Percentiles rank a stretch among this genome's conserved stretches.
Evolutionary conservation across 37 sponge, comb jelly and placozoan genomes (phyloP).

Genomic region (Corticium candelabrum): DNA sequence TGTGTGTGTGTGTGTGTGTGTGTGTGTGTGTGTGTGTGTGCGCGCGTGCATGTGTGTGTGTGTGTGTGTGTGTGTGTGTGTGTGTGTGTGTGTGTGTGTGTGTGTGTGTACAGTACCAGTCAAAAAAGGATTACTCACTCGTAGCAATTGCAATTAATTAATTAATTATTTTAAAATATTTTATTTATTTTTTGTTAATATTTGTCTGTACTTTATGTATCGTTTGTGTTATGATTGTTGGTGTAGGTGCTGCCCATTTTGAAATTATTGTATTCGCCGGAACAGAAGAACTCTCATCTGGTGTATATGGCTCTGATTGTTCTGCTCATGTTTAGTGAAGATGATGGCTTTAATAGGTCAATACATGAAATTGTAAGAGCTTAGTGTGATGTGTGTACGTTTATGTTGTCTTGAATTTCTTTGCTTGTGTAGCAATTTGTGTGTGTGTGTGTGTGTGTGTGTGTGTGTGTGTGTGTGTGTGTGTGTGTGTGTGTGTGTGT

Average conservation of each 20-base stretch:
- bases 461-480: slow-evolving; percentile 36
- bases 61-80: slow-evolving; percentile 2
- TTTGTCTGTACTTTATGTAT: too few species aligned
- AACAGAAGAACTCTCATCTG: slow-evolving; percentile 65
- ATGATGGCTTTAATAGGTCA: slow-evolving; percentile 80
- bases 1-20: slow-evolving; percentile 2
- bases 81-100: slow-evolving; percentile 5
- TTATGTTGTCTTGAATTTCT: neutral
- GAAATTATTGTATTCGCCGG: slow-evolving; percentile 52
- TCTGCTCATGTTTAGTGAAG: slow-evolving; percentile 91
- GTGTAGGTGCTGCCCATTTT: slow-evolving; percentile 62
- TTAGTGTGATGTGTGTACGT: neutral
- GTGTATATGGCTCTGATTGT: slow-evolving; percentile 92
- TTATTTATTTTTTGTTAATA: too few species aligned
- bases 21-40: slow-evolving; percentile 6
- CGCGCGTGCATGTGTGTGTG: neutral
- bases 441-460: slow-evolving; percentile 26
- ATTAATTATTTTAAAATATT: too few species aligned
- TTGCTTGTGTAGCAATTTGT: neutral
- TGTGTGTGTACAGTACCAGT: too few species aligned
- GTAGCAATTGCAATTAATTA: too few species aligned
- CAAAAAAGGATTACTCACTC: too few species aligned
- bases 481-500: slow-evolving; percentile 40
- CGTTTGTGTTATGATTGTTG: neutral
- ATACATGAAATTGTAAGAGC: slow-evolving; percentile 75